Evolutionary conservation across 2,113 vertebrate genomes (phyloP), one percentile per base, ranked within the genome.

Genomic region (Gopherus flavomarginatus): DNA sequence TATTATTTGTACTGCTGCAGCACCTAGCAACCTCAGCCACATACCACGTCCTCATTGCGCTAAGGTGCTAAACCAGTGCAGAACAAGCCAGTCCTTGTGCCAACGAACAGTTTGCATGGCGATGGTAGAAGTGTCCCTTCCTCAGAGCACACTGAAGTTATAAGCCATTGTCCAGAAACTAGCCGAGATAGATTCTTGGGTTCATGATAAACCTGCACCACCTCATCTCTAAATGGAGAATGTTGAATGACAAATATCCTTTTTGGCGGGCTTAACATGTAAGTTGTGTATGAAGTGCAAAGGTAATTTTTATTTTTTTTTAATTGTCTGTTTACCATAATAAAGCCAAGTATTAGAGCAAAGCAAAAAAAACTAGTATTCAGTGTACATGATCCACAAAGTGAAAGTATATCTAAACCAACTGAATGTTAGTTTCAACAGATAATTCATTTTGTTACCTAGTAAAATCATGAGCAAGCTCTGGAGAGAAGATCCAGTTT

Each of bases 401-500:
- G 65, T 4, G 86, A n/a, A 93, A 83, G 22, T 22, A 38, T 38
- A 19, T 72, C n/a, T 38, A 38, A 38, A 5, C n/a, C n/a, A 72
- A 21, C 42, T 54, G 57, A 83, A 77, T 38, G 19, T 56, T 38
- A 52, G n/a, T 19, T 31, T 65, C 31, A 29, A 80, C 12, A 88
- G 83, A 35, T 50, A 94, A 75, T 75, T 86, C 14, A 50, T 65
- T 49, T 42, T 82, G 24, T 97, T 97, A 99, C 99, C 99, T 99
- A 84, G 99, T 99, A 97, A 99, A 99, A 97, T 99, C 99, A 83
- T 99, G 99, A 72, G 99, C 99, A 89, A 99, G 98, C 86, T 99
- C 99, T 90, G 99, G 98, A 96, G 99, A 99, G 98, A 99, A 99
- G 97, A 99, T 99, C 99, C 99, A 99, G 96, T 99, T 99, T 95